Conservation (phyloP, 2,888 invertebrate genomes). For the Dendrolimus pini region DNA sequence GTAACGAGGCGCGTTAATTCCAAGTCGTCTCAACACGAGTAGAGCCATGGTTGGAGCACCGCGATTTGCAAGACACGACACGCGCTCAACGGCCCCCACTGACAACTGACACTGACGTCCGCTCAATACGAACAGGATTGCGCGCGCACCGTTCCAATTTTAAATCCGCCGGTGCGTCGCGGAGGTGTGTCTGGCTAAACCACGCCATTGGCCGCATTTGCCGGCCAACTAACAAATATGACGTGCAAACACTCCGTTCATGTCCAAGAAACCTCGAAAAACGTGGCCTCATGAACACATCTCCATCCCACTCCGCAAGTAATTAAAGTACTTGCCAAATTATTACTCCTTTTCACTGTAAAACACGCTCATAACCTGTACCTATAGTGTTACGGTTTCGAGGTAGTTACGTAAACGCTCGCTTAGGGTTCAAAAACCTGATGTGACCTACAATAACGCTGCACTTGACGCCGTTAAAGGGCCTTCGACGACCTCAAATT, state of each 20-base stretch:
- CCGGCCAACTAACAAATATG: slow-evolving; percentile 26
- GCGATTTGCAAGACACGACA: slow-evolving; percentile 44
- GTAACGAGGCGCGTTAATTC: slow-evolving; percentile 49
- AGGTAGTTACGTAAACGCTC: slow-evolving; percentile 22
- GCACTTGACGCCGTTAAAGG: no score
- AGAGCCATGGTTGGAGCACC: slow-evolving; percentile 62
- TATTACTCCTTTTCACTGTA: neutral
- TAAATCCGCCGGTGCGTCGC: slow-evolving; percentile 41
- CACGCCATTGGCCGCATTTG: slow-evolving; percentile 41
- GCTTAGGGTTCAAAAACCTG: slow-evolving; percentile 29
- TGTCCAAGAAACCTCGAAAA: slow-evolving; percentile 1
- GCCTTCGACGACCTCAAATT: no score
- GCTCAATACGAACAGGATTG: slow-evolving; percentile 59
- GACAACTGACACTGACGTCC: slow-evolving; percentile 51
- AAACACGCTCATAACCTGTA: slow-evolving; percentile 14
- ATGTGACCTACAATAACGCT: slow-evolving; percentile 15
- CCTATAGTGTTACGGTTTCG: slow-evolving; percentile 16
- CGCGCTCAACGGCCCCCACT: slow-evolving; percentile 44
- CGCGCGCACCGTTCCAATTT: slow-evolving; percentile 70
- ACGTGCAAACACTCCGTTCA: slow-evolving; percentile 17
- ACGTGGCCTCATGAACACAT: no score
- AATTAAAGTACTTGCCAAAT: no score
- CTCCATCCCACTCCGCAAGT: no score
- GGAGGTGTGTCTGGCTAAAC: slow-evolving; percentile 61
- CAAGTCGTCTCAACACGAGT: slow-evolving; percentile 48